Conservation (phyloP, 2,888 invertebrate genomes). For the Parascotia fuliginaria region DNA sequence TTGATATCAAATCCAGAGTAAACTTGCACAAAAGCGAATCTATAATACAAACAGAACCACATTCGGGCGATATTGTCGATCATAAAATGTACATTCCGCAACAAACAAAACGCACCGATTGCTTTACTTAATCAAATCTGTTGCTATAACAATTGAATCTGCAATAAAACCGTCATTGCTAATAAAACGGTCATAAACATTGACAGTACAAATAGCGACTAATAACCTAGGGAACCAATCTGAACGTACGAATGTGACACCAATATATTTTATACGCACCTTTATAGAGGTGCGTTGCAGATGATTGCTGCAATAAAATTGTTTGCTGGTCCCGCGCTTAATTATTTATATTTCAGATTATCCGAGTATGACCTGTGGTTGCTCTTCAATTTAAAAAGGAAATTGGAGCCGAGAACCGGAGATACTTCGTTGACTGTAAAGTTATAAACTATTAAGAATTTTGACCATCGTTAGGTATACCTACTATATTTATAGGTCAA, state of each 20-base stretch:
- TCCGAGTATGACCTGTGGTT: neutral
- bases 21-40: neutral
- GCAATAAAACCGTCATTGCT: conserved; percentile 77
- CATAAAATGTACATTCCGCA: conserved; percentile 58
- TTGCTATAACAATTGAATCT: conserved; percentile 76
- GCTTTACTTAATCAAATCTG: conserved; percentile 80
- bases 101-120: conserved; percentile 70
- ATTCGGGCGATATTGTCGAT: conserved; percentile 28
- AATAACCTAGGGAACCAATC: conserved; percentile 79
- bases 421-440: no score
- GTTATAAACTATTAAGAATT: no score
- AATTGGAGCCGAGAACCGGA: neutral
- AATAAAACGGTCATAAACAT: conserved; percentile 82
- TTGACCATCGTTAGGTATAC: no score
- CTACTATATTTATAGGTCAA: no score
- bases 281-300: conserved; percentile 56
- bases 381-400: neutral
- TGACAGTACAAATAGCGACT: conserved; percentile 82
- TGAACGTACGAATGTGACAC: conserved; percentile 56
- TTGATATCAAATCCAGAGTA: neutral
- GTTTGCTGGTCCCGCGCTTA: conserved; percentile 71
- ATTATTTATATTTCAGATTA: conserved; percentile 59
- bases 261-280: conserved; percentile 75
- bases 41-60: conserved; percentile 7
- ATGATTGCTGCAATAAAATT: conserved; percentile 78